Base-by-base conservation (phyloP, 2,888 invertebrate genomes). In the Andrena fulva region DNA sequence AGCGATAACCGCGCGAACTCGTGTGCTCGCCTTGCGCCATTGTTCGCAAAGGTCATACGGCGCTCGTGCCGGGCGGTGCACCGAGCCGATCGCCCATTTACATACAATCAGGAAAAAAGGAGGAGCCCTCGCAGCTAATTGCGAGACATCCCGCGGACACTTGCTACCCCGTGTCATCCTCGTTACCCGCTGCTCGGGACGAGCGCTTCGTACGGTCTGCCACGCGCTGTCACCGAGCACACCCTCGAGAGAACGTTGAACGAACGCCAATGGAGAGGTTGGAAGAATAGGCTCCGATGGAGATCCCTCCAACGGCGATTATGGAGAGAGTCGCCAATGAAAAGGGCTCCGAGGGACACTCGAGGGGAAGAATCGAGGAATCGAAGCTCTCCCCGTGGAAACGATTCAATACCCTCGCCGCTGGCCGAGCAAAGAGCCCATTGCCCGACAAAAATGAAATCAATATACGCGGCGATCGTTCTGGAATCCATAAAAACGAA, bases 31-130 rank as follows among this genome's bases (percentile, higher is more conserved):
- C 60, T 52, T 29, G 63, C 70, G 10, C 56, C 64, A 81, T 82
- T 81, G 77, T 82, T 77, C 64, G 62, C 8, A 82, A 82, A 81
- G 82, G 82, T 75, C 75, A 74, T 20, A 59, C 12, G 16, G 48
- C 24, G 60, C 60, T 72, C 50, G 52, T 68, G 59, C 35, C 48
- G 3, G 3, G 27, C 29, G 7, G 24, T 42, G 70, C 59, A 27
- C 12, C 69, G 20, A 63, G 33, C 48, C 68, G 71, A 67, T 74
- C 63, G 52, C 52, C 42, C 29, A 81, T 82, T 82, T 82, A 77
- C 77, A 81, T 81, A 81, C 81, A 80, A 74, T 79, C 42, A n/a
- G 63, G 52, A 35, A 60, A 33, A 67, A 71, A 42, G 42, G 42
- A 42, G 42, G 50, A 54, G 42, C 59, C 42, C 64, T 54, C 42